Percentiles rank a stretch among this genome's conserved stretches.
These are phyloP conservation scores for Zhuqinia jingwanae DNA, from an alignment of 2,888 invertebrate genomes.

Conservation along the genomic window DNA sequence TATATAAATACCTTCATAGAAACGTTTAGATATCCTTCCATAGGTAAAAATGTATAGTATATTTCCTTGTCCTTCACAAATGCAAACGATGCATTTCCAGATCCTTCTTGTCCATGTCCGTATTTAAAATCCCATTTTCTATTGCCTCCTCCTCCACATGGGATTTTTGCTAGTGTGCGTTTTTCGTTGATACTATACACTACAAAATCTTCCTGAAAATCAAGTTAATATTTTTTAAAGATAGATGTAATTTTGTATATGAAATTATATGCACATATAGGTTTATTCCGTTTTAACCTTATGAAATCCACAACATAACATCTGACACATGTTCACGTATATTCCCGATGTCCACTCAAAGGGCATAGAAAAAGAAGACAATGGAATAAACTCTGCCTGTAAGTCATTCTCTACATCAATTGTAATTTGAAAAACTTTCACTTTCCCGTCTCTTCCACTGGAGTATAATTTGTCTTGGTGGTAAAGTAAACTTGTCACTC, in stretches of 20 bases:
- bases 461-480: slow-evolving; percentile 54
- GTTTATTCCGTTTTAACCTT: too few species aligned
- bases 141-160: slow-evolving; percentile 71
- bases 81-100: slow-evolving; percentile 54
- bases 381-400: slow-evolving; percentile 37
- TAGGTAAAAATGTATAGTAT: slow-evolving; percentile 55
- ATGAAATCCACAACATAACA: slow-evolving; percentile 70
- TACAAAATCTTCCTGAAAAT: slow-evolving; percentile 67
- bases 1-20: slow-evolving; percentile 49
- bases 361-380: slow-evolving; percentile 45
- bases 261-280: slow-evolving; percentile 9
- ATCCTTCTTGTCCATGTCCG: slow-evolving; percentile 46
- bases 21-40: slow-evolving; percentile 48
- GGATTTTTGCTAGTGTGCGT: slow-evolving; percentile 61
- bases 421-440: slow-evolving; percentile 44
- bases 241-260: neutral
- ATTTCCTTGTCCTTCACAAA: slow-evolving; percentile 71
- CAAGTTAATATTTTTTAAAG: neutral
- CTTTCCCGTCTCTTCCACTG: slow-evolving; percentile 64
- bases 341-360: slow-evolving; percentile 71
- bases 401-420: slow-evolving; percentile 40
- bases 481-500: slow-evolving; percentile 60
- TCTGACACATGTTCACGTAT: slow-evolving; percentile 39
- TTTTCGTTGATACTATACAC: slow-evolving; percentile 69
- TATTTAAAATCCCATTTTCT: slow-evolving; percentile 72